Evolutionary conservation across 2,888 invertebrate species (phyloP).

Genomic region (Temnothorax ravouxi): DNA sequence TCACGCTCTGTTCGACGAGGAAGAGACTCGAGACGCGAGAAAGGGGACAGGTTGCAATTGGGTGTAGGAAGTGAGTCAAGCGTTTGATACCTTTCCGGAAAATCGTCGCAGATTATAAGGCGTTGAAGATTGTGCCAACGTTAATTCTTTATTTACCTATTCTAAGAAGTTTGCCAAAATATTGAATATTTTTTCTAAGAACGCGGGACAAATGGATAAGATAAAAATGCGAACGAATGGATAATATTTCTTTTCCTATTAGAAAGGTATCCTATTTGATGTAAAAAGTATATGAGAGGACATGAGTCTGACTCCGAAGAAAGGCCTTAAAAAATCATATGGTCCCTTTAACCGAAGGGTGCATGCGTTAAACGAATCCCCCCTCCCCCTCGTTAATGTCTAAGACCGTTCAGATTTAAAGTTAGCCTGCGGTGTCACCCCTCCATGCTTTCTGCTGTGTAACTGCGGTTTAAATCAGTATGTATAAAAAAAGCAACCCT

Average conservation of each 20-base stretch:
- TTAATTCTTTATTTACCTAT: not conserved
- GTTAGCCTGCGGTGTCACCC: constrained; percentile 29
- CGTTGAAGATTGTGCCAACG: not conserved
- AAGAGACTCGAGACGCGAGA: constrained; percentile 51
- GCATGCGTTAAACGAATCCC: constrained; percentile 19
- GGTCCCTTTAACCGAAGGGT: constrained; percentile 32
- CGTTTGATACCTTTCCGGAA: constrained; percentile 32
- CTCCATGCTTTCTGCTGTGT: not conserved
- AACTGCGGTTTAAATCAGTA: constrained; percentile 45
- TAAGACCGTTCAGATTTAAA: constrained; percentile 23
- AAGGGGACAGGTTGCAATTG: constrained; percentile 55
- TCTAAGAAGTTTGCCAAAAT: not conserved
- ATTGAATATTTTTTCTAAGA: not conserved
- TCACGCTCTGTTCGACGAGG: constrained; percentile 67
- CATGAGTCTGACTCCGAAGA: not conserved
- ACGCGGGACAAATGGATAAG: not conserved
- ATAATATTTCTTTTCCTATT: not conserved
- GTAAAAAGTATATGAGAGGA: not conserved
- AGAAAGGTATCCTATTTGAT: not conserved
- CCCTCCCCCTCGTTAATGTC: not conserved
- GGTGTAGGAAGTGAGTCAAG: constrained; percentile 46
- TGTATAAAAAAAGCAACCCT: constrained; percentile 22
- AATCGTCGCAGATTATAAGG: constrained; percentile 4
- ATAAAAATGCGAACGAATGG: not conserved
- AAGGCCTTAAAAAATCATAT: constrained; percentile 13